A percentile compares a stretch with the other conserved stretches of the same genome.
These are phyloP conservation scores for Melopsittacus undulatus DNA, from an alignment of 2,797 vertebrate species.

Conservation along the genomic window DNA sequence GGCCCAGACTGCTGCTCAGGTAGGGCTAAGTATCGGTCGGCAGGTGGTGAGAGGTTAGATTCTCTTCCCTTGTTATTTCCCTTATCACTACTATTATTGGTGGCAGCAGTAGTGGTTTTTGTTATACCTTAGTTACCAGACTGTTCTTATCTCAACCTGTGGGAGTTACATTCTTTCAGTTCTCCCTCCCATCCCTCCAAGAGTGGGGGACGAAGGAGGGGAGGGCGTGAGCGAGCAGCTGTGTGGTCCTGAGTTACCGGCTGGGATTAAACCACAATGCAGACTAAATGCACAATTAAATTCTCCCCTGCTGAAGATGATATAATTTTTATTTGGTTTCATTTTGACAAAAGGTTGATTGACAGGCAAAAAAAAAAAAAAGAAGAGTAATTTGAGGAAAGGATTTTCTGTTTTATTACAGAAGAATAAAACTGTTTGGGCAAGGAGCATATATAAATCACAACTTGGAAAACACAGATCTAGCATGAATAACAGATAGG, in stretches of 20 bases:
- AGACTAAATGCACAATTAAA: neutral
- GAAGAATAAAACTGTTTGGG: neutral
- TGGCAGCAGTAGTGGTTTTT: too few species aligned
- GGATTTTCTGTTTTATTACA: neutral
- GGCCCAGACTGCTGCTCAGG: too few species aligned
- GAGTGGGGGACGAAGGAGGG: neutral
- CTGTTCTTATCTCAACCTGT: too few species aligned
- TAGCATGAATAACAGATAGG: neutral
- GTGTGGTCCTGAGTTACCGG: neutral
- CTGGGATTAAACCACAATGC: neutral
- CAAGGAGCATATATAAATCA: neutral
- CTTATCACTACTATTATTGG: too few species aligned
- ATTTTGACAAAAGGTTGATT: neutral
- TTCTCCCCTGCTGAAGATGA: neutral
- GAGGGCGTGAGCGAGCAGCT: neutral
- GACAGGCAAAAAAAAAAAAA: neutral
- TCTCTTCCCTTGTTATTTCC: too few species aligned
- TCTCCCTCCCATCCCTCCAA: too few species aligned
- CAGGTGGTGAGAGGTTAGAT: too few species aligned
- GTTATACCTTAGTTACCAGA: too few species aligned
- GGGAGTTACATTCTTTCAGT: too few species aligned
- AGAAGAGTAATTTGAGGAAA: neutral
- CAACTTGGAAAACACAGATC: neutral
- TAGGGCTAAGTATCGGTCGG: too few species aligned
- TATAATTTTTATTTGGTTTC: neutral